Conservation (phyloP, 2,113 vertebrate species). For the Amphilophus citrinellus region DNA sequence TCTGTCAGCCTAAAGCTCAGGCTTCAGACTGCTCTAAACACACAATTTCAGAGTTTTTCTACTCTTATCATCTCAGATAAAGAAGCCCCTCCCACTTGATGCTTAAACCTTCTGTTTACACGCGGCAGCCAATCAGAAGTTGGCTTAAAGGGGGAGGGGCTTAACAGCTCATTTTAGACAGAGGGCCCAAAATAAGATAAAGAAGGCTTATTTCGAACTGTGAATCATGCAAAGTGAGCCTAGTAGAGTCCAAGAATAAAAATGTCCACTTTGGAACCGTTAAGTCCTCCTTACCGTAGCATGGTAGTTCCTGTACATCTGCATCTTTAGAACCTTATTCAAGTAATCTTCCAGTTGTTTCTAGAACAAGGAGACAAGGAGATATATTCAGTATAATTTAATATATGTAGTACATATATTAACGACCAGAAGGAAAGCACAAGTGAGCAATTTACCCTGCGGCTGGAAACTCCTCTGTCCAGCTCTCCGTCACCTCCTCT, state of each 20-base stretch:
- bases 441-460: conserved; percentile 78
- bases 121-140: not conserved
- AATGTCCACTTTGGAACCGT: not conserved
- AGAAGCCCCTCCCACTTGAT: not conserved
- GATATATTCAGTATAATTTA: not conserved
- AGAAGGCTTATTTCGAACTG: not conserved
- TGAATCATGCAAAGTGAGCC: not conserved
- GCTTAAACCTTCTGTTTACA: not conserved
- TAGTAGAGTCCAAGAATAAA: not conserved
- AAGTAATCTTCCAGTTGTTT: conserved; percentile 97
- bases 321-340: conserved; percentile 92
- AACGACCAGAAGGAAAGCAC: not conserved
- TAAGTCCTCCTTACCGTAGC: conserved; percentile 85
- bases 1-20: not conserved
- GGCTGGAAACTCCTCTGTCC: conserved; percentile 88
- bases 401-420: not conserved
- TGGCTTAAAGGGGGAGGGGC: not conserved
- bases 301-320: conserved; percentile 93
- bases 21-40: not conserved
- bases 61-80: not conserved
- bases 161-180: not conserved
- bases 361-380: conserved; percentile 71
- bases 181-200: not conserved
- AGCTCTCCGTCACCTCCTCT: conserved; percentile 86
- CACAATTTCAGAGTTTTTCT: not conserved